Conservation (phyloP, 2,888 invertebrate species). For the Ceramica pisi region DNA sequence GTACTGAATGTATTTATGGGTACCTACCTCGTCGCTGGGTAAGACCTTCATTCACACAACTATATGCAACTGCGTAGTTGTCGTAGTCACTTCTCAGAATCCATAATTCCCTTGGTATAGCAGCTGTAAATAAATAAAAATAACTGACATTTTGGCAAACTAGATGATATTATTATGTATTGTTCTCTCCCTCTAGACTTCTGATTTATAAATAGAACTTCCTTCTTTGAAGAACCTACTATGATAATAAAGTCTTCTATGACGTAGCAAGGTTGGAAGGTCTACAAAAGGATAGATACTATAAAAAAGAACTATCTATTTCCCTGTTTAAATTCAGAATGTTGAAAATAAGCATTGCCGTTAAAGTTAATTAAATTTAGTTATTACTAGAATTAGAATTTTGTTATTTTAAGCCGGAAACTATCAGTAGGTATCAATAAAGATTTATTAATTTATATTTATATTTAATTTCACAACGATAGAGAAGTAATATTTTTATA, state of each 20-base stretch:
- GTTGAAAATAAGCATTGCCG: not conserved
- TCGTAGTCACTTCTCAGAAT: slow-evolving; percentile 92
- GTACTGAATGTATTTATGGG: not conserved
- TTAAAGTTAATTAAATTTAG: not conserved
- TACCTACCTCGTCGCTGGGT: slow-evolving; percentile 85
- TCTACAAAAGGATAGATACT: too few species aligned
- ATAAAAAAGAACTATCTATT: not conserved
- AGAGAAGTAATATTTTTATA: not conserved
- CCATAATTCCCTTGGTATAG: slow-evolving; percentile 81
- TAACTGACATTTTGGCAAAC: too few species aligned
- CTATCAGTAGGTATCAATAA: too few species aligned
- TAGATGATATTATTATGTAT: too few species aligned
- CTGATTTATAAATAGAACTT: not conserved
- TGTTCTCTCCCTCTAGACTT: too few species aligned
- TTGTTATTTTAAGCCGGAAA: not conserved
- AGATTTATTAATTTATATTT: too few species aligned
- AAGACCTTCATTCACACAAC: slow-evolving; percentile 88
- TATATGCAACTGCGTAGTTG: slow-evolving; percentile 92
- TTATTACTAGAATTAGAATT: not conserved
- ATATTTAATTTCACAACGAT: not conserved
- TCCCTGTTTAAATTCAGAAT: not conserved
- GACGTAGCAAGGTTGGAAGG: not conserved
- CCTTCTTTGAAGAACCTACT: not conserved
- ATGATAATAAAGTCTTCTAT: not conserved
- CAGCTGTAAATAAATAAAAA: slow-evolving; percentile 43